These are phyloP conservation scores for Pantherophis alleghaniensis DNA, from an alignment of 2,797 vertebrate species.

Conservation along the genomic window DNA sequence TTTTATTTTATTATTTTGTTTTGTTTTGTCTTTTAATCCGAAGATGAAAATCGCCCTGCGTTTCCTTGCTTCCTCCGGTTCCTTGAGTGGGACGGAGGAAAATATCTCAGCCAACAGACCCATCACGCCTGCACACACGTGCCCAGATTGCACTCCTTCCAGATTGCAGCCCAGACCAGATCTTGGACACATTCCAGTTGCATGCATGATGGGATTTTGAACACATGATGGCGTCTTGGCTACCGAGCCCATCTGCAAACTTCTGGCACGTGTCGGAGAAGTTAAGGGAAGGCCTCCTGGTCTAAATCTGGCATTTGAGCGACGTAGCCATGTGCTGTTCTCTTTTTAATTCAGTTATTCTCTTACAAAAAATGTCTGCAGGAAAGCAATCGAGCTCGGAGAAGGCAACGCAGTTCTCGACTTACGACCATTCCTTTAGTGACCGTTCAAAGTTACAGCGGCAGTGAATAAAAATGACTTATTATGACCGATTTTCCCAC, in stretches of 20 bases:
- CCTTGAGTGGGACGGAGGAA: background rate
- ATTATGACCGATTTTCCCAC: background rate
- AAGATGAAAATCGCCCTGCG: background rate
- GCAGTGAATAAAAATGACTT: background rate
- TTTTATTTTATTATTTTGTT: background rate
- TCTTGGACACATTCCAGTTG: background rate
- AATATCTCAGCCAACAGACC: background rate
- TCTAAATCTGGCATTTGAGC: background rate
- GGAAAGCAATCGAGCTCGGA: background rate
- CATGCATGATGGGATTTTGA: background rate
- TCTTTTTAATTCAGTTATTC: background rate
- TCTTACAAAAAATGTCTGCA: background rate
- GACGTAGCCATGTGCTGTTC: background rate
- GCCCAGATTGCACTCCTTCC: background rate
- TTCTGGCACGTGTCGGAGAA: background rate
- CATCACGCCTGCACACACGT: background rate
- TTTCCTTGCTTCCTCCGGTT: background rate
- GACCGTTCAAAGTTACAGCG: background rate
- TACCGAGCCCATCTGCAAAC: background rate
- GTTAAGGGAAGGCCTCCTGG: background rate
- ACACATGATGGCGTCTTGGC: background rate
- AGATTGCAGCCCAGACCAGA: background rate
- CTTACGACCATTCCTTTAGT: background rate
- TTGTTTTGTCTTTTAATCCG: background rate
- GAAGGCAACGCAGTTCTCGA: background rate